Conservation (phyloP, 2,797 vertebrate species). For the Gila robusta region DNA sequence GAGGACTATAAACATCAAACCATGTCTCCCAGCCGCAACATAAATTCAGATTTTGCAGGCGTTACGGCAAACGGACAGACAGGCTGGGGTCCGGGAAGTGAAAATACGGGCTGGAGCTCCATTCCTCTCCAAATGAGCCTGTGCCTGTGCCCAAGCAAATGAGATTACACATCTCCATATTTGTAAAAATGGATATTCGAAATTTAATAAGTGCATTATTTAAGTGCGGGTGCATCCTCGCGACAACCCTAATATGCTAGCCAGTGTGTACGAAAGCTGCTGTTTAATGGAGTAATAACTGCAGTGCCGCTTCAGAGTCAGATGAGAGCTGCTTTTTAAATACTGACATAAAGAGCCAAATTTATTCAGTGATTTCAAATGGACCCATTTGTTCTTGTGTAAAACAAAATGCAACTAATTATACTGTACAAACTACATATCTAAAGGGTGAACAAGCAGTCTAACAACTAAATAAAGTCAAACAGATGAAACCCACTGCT, state of each 20-base stretch:
- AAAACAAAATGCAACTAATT: neutral
- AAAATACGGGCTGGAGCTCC: slow-evolving; percentile 67
- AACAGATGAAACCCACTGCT: neutral
- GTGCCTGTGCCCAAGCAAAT: slow-evolving; percentile 66
- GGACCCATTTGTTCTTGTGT: neutral
- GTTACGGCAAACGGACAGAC: slow-evolving; percentile 82
- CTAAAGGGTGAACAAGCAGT: neutral
- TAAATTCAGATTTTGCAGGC: slow-evolving; percentile 83
- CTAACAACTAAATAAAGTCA: neutral
- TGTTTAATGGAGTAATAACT: slow-evolving; percentile 48
- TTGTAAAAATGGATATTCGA: slow-evolving; percentile 68
- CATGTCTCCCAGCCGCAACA: slow-evolving; percentile 83
- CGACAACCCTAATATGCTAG: slow-evolving; percentile 53
- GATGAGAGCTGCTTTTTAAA: slow-evolving; percentile 14
- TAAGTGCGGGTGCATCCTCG: slow-evolving; percentile 57
- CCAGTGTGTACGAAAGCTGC: slow-evolving; percentile 27
- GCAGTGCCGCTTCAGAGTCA: slow-evolving; percentile 20
- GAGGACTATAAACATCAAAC: slow-evolving; percentile 82
- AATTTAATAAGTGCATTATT: slow-evolving; percentile 64
- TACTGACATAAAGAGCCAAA: neutral
- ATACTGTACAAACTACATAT: neutral
- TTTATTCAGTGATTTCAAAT: neutral
- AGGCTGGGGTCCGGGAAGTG: slow-evolving; percentile 77
- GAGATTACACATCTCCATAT: slow-evolving; percentile 65
- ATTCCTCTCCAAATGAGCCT: slow-evolving; percentile 72